Percentiles rank a stretch among this genome's conserved stretches.
Evolutionary conservation across 2,797 vertebrate species (phyloP).

Genomic region (Pseudomugil tenellus): DNA sequence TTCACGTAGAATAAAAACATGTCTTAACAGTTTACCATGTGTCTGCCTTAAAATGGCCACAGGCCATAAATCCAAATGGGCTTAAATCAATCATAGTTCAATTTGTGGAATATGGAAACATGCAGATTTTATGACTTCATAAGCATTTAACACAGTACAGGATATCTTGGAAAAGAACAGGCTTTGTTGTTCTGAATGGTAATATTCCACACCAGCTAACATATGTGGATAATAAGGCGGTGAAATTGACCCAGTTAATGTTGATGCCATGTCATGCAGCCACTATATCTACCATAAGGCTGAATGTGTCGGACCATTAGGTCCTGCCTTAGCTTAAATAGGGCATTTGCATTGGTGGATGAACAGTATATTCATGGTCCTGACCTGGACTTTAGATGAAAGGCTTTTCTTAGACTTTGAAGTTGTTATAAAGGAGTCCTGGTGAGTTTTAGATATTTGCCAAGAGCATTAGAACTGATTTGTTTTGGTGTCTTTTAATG

Average conservation of each 20-base stretch:
- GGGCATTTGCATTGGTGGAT: conserved; percentile 38
- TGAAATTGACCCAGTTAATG: neutral
- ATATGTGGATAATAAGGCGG: conserved; percentile 9
- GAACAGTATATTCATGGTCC: conserved; percentile 35
- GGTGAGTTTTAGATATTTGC: conserved; percentile 38
- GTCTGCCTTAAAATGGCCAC: neutral
- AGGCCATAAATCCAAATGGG: neutral
- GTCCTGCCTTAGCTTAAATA: conserved; percentile 14
- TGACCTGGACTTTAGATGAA: conserved; percentile 53
- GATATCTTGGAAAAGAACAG: neutral
- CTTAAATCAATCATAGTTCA: neutral
- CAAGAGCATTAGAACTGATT: conserved; percentile 22
- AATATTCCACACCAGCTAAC: conserved; percentile 15
- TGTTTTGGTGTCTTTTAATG: conserved; percentile 25
- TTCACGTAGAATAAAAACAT: neutral
- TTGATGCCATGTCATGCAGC: conserved; percentile 4
- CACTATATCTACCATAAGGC: conserved; percentile 15
- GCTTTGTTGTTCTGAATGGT: conserved; percentile 18
- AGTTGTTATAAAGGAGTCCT: conserved; percentile 22
- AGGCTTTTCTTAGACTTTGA: conserved; percentile 48
- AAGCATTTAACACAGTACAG: neutral
- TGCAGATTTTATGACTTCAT: neutral
- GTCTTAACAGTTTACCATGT: neutral
- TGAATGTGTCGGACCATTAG: neutral
- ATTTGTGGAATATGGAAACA: neutral